Percentiles rank a stretch among this genome's conserved stretches.
Conservation (phyloP, 2,797 vertebrate genomes). For the Melanotaenia maccullochi region DNA sequence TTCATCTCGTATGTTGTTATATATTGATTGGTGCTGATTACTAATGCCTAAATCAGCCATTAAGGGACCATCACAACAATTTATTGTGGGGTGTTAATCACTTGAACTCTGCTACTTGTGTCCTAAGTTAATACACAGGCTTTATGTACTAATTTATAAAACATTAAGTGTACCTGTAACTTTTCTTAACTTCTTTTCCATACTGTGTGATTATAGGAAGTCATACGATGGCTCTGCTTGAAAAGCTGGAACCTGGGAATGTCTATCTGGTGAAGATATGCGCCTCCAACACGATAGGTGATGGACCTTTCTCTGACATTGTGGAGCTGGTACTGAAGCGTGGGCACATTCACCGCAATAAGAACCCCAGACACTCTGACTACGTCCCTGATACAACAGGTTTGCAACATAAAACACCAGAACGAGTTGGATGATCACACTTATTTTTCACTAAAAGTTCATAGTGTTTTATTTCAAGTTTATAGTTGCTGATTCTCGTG, state of each 20-base stretch:
- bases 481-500: neutral
- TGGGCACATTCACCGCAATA: constrained; percentile 83
- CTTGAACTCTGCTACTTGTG: neutral
- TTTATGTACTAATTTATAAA: neutral
- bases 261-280: constrained; percentile 95
- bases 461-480: neutral
- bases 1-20: neutral
- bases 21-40: neutral
- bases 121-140: neutral
- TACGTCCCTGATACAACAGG: constrained; percentile 80
- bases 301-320: constrained; percentile 91
- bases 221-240: constrained; percentile 95
- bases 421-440: neutral
- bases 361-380: constrained; percentile 87
- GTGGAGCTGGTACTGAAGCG: constrained; percentile 88
- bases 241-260: constrained; percentile 90
- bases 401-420: constrained; percentile 46
- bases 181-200: constrained; percentile 22
- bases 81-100: neutral
- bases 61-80: neutral
- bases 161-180: neutral
- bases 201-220: constrained; percentile 80
- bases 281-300: constrained; percentile 93
- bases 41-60: neutral
- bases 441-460: neutral